phyloP scores from a whole-genome alignment of 2,888 invertebrate genomes.

The Candidula unifasciata region DNA sequence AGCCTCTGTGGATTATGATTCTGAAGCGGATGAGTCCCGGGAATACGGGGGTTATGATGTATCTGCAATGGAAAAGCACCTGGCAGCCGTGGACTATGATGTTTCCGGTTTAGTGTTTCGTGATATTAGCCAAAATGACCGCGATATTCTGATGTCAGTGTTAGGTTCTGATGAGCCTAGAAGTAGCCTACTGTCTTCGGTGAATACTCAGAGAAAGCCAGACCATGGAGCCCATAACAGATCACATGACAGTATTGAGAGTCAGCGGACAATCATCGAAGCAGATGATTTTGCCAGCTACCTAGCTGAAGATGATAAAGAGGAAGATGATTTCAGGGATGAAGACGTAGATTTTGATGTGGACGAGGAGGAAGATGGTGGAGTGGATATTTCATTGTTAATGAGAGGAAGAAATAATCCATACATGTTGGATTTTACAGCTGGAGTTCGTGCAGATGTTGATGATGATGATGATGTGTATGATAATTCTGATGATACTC shows the following conservation, averaged over 20 bases:
- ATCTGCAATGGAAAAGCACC: neutral
- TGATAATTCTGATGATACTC: slow-evolving; percentile 13
- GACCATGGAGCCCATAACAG: slow-evolving; percentile 34
- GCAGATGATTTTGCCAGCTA: slow-evolving; percentile 50
- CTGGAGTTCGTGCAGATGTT: slow-evolving; percentile 25
- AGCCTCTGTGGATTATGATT: too few species aligned
- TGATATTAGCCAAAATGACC: neutral
- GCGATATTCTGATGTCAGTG: neutral
- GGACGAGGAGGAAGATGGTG: slow-evolving; percentile 29
- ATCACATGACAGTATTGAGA: slow-evolving; percentile 48
- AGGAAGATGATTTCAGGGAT: slow-evolving; percentile 41
- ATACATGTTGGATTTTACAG: slow-evolving; percentile 50
- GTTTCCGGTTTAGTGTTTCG: neutral
- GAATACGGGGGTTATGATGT: neutral
- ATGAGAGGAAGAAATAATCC: slow-evolving; percentile 40
- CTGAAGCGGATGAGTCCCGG: too few species aligned
- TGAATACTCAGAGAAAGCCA: neutral
- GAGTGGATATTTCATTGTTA: slow-evolving; percentile 30
- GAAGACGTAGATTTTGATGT: slow-evolving; percentile 46
- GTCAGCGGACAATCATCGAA: slow-evolving; percentile 47
- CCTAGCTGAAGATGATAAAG: slow-evolving; percentile 47
- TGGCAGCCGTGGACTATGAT: neutral
- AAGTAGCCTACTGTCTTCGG: neutral
- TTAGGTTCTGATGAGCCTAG: neutral
- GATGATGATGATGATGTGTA: slow-evolving; percentile 31